Conservation (phyloP, 2,797 vertebrate species). For the Gastrophryne carolinensis region DNA sequence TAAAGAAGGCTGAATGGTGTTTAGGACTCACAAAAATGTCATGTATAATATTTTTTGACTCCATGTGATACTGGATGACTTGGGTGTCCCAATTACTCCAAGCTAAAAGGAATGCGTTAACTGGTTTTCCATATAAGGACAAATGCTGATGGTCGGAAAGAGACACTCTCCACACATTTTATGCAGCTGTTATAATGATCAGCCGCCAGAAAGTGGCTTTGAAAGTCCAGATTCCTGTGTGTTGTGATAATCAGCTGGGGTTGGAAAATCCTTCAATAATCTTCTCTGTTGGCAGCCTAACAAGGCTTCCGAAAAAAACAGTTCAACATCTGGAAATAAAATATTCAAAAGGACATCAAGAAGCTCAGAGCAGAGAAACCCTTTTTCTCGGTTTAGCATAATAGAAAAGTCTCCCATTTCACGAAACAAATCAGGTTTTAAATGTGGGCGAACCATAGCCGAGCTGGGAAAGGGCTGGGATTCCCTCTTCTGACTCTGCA, state of each 20-base stretch:
- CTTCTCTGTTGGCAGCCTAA: slow-evolving; percentile 63
- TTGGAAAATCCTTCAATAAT: slow-evolving; percentile 68
- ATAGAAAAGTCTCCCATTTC: slow-evolving; percentile 54
- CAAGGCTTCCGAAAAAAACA: slow-evolving; percentile 71
- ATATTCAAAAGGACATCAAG: slow-evolving; percentile 65
- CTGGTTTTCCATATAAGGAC: slow-evolving; percentile 75
- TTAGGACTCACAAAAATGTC: not conserved
- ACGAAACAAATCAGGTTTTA: not conserved
- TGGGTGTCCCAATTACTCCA: slow-evolving; percentile 4
- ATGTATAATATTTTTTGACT: not conserved
- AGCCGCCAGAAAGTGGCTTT: slow-evolving; percentile 63
- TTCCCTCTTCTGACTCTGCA: not conserved
- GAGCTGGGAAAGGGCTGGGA: not conserved
- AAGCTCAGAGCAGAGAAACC: slow-evolving; percentile 62
- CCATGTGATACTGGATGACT: slow-evolving; percentile 40
- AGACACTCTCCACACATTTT: slow-evolving; percentile 67
- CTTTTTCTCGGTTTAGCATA: slow-evolving; percentile 57
- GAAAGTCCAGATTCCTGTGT: slow-evolving; percentile 67
- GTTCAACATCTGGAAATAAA: slow-evolving; percentile 72
- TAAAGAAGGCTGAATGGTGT: not conserved
- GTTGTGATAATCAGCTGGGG: slow-evolving; percentile 74
- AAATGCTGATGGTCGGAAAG: slow-evolving; percentile 58
- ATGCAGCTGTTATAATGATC: slow-evolving; percentile 73
- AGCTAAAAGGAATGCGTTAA: slow-evolving; percentile 51
- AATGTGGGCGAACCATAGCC: not conserved